Evolutionary conservation across 2,113 vertebrate species (phyloP), one percentile per base, ranked within the genome.

Genomic region (Apteryx mantelli): DNA sequence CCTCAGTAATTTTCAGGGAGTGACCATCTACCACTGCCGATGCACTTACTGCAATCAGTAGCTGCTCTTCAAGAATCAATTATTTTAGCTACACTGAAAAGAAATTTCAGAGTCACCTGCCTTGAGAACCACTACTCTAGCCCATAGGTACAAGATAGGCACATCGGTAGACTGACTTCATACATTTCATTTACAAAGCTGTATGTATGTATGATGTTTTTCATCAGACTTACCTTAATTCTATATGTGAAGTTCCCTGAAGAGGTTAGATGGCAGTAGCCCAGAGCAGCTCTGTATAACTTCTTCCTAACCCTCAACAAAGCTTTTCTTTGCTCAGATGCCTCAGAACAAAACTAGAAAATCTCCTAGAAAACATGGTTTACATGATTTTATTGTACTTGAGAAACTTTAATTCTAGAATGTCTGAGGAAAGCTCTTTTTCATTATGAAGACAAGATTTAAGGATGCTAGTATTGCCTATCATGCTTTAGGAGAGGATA

Each of bases 171-270:
- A 38, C 44, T 70, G 32, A 22, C 69, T 56, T 40, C 46, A 19
- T 12, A 19, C 2, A 18, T n/a, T 18, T 13, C 12, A 13, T 95
- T 94, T 90, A 68, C 7, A 89, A 65, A 92, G 75, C 20, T 50
- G 11, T 38, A 1, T 48, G 10, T 40, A 1, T 14, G 11, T 50
- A 68, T 36, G 38, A 64, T 20, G 14, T 5, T 61, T 82, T 89
- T 92, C n/a, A 79, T 87, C 69, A 88, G 79, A 91, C 91, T 89
- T 82, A 60, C 18, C 77, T 90, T 88, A 88, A 70, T 93, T 93
- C 53, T 81, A 5, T 13, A 2, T 10, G 16, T 58, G 60, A 91
- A 82, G 38, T 92, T 93, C 88, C 63, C 63, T 89, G 52, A 82
- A 61, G 24, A 91, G 44, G 46, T 53, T 91, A 88, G 64, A 91